These are phyloP conservation scores for Arizona elegans DNA, from an alignment of 2,113 vertebrate genomes.

Conservation along the genomic window DNA sequence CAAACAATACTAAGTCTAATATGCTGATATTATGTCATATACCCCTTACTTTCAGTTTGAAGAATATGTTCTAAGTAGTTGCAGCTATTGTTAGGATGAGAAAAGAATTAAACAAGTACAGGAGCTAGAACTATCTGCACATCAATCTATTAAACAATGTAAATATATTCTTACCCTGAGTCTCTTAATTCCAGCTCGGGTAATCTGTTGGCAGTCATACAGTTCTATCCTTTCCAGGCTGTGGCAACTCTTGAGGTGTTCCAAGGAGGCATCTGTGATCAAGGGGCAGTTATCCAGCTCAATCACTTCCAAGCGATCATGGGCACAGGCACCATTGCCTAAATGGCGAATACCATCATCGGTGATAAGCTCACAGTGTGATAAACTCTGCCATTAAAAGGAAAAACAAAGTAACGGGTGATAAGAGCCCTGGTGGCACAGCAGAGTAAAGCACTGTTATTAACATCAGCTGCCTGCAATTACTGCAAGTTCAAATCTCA, in stretches of 20 bases:
- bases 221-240: conserved; percentile 96
- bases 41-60: background rate
- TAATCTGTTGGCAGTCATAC: conserved; percentile 98
- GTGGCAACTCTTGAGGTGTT: conserved; percentile 97
- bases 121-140: background rate
- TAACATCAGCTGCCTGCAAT: no score
- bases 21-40: background rate
- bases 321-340: conserved; percentile 93
- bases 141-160: background rate
- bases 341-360: conserved; percentile 96
- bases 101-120: background rate
- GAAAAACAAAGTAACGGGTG: background rate
- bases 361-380: conserved; percentile 98
- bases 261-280: conserved; percentile 95
- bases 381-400: conserved; percentile 79
- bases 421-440: no score
- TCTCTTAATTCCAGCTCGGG: conserved; percentile 95
- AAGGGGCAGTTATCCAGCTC: conserved; percentile 98
- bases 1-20: background rate
- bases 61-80: background rate
- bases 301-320: conserved; percentile 94
- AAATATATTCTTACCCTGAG: conserved; percentile 80
- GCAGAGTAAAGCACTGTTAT: no score
- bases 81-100: background rate
- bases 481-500: no score